phyloP scores from a whole-genome alignment of 2,113 vertebrate species.

The Ardeotis arabs region DNA sequence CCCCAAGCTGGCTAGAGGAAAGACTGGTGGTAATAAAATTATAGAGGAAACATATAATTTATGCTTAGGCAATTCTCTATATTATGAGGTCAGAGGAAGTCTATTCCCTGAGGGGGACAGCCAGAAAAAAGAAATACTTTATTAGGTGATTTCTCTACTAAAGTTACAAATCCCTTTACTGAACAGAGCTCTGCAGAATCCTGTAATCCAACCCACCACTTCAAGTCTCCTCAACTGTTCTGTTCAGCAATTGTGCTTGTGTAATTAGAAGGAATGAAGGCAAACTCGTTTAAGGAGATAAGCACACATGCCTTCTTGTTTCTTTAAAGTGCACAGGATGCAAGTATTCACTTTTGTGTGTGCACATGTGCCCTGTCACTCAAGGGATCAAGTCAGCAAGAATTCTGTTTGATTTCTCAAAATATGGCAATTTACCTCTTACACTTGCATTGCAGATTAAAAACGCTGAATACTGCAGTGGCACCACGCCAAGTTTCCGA shows the following conservation, averaged over 20 bases:
- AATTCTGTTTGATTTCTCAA: neutral
- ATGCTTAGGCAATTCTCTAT: neutral
- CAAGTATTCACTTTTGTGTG: neutral
- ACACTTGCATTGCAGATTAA: neutral
- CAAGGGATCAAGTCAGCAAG: neutral
- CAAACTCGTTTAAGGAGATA: neutral
- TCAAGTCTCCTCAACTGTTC: neutral
- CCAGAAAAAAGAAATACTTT: neutral
- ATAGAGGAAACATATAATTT: neutral
- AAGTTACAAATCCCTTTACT: neutral
- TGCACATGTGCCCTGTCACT: neutral
- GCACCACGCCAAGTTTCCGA: accelerated
- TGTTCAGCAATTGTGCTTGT: neutral
- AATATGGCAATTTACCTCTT: neutral
- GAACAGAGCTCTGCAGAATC: neutral
- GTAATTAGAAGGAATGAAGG: neutral
- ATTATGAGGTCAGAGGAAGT: neutral
- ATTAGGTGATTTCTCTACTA: neutral
- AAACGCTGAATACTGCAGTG: accelerated
- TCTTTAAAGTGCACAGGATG: neutral
- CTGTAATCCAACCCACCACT: neutral
- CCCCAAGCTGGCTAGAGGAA: neutral
- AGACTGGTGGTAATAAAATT: neutral
- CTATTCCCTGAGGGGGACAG: neutral
- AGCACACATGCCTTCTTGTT: neutral